Conservation (phyloP, 2,888 invertebrate genomes). For the Dryadula phaetusa region DNA sequence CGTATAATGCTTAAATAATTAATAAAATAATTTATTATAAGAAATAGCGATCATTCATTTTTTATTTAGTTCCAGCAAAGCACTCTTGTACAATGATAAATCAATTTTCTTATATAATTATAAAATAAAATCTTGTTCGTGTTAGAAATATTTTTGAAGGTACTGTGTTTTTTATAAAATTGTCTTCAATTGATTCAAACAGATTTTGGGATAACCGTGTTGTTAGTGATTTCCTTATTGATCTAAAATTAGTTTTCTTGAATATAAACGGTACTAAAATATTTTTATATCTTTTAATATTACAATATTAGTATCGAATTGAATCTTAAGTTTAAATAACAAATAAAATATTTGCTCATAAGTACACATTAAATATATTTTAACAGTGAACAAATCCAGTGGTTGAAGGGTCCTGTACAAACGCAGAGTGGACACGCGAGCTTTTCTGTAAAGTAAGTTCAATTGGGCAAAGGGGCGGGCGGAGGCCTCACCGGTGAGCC, state of each 20-base stretch:
- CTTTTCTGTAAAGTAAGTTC: constrained; percentile 50
- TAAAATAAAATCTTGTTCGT: too few relatives aligned
- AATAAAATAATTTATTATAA: too few relatives aligned
- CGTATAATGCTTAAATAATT: too few relatives aligned
- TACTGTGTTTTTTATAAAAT: neutral
- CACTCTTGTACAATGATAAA: too few relatives aligned
- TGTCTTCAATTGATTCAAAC: neutral
- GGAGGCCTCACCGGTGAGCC: constrained; percentile 46
- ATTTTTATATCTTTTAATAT: constrained; percentile 5
- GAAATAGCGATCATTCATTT: too few relatives aligned
- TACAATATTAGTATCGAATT: constrained; percentile 4
- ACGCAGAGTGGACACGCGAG: constrained; percentile 32
- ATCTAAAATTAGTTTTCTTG: neutral
- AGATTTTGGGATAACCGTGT: neutral
- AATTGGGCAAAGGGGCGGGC: constrained; percentile 52
- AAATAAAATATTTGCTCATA: constrained; percentile 1
- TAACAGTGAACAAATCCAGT: neutral
- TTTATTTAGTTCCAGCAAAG: too few relatives aligned
- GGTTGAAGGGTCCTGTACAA: constrained; percentile 16
- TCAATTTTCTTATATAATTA: too few relatives aligned
- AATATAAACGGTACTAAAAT: neutral
- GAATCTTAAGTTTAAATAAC: neutral
- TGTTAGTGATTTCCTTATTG: constrained; percentile 5
- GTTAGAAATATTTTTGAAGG: neutral
- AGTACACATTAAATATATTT: neutral